Conservation (phyloP, 2,113 vertebrate species). For the Nycticryphes semicollaris region DNA sequence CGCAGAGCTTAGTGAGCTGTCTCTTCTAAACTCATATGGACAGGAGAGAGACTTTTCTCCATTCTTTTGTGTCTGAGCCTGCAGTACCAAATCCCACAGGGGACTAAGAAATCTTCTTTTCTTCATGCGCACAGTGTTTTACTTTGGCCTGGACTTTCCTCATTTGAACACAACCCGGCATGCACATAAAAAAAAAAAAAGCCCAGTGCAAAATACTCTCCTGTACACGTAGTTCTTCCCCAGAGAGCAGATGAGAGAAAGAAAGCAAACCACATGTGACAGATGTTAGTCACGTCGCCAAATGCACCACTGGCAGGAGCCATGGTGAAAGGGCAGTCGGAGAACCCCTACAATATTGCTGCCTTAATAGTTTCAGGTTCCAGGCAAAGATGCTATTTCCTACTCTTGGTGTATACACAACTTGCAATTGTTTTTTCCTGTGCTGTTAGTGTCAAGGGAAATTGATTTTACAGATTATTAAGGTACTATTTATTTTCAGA, state of each 20-base stretch:
- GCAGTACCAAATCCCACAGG: neutral
- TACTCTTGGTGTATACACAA: neutral
- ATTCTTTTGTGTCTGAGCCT: neutral
- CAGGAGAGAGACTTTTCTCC: neutral
- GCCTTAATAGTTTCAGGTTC: neutral
- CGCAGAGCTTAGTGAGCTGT: neutral
- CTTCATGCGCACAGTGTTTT: neutral
- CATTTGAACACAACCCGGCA: neutral
- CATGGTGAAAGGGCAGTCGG: neutral
- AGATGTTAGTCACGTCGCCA: neutral
- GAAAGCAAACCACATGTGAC: constrained; percentile 24
- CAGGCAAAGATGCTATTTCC: neutral
- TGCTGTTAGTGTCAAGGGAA: neutral
- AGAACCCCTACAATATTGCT: neutral
- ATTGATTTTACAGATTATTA: neutral
- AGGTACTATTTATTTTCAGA: neutral
- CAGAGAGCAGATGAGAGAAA: neutral
- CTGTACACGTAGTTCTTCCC: neutral
- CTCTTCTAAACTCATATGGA: neutral
- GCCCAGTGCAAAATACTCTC: neutral
- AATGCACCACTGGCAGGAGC: neutral
- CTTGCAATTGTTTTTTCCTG: neutral
- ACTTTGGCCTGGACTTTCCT: neutral
- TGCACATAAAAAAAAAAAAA: neutral
- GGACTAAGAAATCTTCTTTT: neutral